Base-by-base conservation (phyloP, 2,797 vertebrate genomes). In the Crocodylus rhombifer region DNA sequence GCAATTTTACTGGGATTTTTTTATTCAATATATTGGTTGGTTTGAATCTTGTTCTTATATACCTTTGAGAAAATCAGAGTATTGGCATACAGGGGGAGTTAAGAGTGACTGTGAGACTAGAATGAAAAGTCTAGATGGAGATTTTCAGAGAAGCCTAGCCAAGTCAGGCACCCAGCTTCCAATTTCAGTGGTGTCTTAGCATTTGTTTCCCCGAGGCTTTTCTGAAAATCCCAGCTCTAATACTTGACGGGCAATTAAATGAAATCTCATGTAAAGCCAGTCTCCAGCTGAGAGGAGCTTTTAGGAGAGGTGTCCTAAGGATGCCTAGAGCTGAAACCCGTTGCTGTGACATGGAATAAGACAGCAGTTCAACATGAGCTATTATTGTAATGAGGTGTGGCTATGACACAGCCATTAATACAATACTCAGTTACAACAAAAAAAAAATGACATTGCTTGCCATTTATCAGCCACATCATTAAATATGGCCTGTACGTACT, bases 311-410 rank as follows among this genome's bases (percentile, higher is more conserved):
- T n/a, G 89, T 92, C 77, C 33, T 80, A 80, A 91, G 75, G 74
- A 75, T 94, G 94, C 95, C 92, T 88, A 73, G 94, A 89, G 82
- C 62, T 55, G 28, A 93, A 94, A 86, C 89, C 86, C 3, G 5
- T 51, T 42, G 84, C 77, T 84, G 21, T 93, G 89, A 94, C 82
- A 89, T 77, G 87, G 88, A 78, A 77, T 93, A 62, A 51, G 83
- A 79, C 71, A 80, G 65, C 89, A 75, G 79, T 93, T 92, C 91
- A 89, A 81, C 74, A 42, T 12, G 63, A 75, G 17, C 36, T 57
- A 4, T 14, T 14, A 23, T 60, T 83, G 81, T 88, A 65, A 88
- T 86, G 83, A 23, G 58, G 87, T 89, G 94, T 76, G 3, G 14
- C 86, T 93, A 92, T 78, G 15, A 82, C 42, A 74, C 57, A 2